Conservation (phyloP, 2,888 invertebrate genomes). For the Labia minor region DNA sequence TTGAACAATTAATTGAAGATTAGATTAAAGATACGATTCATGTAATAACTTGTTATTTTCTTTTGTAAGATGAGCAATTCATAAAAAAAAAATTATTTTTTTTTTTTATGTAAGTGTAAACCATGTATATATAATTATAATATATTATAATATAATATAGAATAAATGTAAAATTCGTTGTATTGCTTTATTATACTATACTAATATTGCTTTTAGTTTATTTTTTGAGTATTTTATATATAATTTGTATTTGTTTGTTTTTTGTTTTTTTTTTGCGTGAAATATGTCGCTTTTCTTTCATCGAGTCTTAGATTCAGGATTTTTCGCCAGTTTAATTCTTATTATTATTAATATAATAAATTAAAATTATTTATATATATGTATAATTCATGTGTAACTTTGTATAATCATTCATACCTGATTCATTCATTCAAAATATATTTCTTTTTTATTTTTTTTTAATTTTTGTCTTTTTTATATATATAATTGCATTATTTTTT, state of each 20-base stretch:
- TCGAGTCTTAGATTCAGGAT: conserved; percentile 1
- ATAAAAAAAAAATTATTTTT: too few relatives aligned
- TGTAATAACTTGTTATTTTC: too few relatives aligned
- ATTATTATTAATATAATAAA: neutral
- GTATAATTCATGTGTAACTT: neutral
- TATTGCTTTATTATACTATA: too few relatives aligned
- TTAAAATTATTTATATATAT: neutral
- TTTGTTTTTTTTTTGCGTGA: neutral
- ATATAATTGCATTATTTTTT: neutral
- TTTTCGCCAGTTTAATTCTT: neutral
- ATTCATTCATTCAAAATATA: neutral
- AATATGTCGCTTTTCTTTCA: neutral
- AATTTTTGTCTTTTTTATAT: neutral
- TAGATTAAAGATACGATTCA: too few relatives aligned
- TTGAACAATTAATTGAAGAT: too few relatives aligned
- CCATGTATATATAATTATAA: too few relatives aligned
- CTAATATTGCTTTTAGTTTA: neutral
- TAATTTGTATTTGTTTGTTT: neutral
- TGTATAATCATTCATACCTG: neutral
- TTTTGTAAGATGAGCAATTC: too few relatives aligned
- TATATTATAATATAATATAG: too few relatives aligned
- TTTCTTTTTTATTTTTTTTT: neutral
- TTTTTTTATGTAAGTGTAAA: too few relatives aligned
- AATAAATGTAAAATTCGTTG: too few relatives aligned
- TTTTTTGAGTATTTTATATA: neutral